A percentile compares a stretch with the other conserved stretches of the same genome.
Conservation (phyloP, 2,888 invertebrate genomes). For the Poecilobothrus nobilitatus region DNA sequence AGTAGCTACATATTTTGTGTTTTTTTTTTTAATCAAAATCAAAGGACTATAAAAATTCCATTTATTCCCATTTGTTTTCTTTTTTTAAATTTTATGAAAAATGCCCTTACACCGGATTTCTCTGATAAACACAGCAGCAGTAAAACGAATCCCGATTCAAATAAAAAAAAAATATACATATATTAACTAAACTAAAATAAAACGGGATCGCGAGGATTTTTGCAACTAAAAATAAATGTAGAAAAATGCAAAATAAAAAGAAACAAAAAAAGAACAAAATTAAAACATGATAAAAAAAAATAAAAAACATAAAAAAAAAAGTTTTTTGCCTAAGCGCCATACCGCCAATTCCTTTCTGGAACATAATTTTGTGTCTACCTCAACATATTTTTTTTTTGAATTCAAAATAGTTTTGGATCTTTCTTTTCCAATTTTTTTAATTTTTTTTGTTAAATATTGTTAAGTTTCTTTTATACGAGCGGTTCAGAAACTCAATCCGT, state of each 20-base stretch:
- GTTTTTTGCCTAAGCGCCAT: background rate
- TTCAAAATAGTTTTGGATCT: background rate
- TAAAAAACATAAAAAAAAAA: background rate
- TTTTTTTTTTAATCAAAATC: background rate
- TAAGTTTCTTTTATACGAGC: background rate
- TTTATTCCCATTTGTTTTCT: background rate
- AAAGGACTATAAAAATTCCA: slow-evolving; percentile 4
- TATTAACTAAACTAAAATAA: background rate
- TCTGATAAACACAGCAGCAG: background rate
- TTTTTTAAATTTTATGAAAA: too few species aligned
- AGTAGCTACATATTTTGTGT: too few species aligned
- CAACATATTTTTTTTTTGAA: background rate
- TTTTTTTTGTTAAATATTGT: too few species aligned
- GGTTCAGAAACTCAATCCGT: slow-evolving; percentile 3
- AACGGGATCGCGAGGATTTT: background rate
- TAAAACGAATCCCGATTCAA: background rate
- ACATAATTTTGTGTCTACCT: slow-evolving; percentile 4
- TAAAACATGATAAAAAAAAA: background rate
- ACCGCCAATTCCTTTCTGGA: background rate
- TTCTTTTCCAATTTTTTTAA: background rate
- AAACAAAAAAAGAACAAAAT: background rate
- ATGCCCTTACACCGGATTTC: background rate
- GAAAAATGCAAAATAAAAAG: background rate
- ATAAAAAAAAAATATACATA: background rate
- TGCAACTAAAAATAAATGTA: background rate